Percentiles rank a stretch among this genome's conserved stretches.
Evolutionary conservation across 1,140 invertebrate genomes (phyloP).

Genomic region (Argopecten irradians): DNA sequence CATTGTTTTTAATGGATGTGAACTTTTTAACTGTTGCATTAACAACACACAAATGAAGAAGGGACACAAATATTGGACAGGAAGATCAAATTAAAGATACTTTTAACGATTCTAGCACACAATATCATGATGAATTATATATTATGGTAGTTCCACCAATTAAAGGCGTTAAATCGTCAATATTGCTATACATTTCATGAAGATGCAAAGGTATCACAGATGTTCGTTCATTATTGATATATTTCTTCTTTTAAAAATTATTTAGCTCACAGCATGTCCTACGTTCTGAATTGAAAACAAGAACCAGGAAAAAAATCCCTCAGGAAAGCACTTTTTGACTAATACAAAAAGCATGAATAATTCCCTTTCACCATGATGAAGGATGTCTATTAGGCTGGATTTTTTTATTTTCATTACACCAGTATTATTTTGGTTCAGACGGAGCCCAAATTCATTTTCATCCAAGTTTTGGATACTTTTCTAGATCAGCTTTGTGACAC

Average conservation of each 20-base stretch:
- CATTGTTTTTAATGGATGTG: background rate
- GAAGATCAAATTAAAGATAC: background rate
- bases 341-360: background rate
- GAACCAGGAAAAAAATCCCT: no score
- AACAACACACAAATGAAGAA: background rate
- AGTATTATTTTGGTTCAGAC: conserved; percentile 57
- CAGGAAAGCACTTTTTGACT: background rate
- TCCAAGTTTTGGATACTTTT: conserved; percentile 99
- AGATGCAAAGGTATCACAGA: background rate
- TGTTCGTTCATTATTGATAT: background rate
- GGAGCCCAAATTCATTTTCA: conserved; percentile 97
- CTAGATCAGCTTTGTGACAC: conserved; percentile 95
- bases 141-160: background rate
- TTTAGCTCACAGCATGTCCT: background rate
- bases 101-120: background rate
- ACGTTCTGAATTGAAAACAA: no score
- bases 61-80: background rate
- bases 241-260: background rate
- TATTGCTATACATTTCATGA: background rate
- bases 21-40: background rate
- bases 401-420: background rate
- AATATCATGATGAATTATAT: background rate
- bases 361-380: background rate
- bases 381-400: background rate
- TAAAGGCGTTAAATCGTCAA: background rate